Percentiles rank a stretch among this genome's conserved stretches.
Conservation (phyloP, 1,140 invertebrate species). For the Gonatopus flavifemur region DNA sequence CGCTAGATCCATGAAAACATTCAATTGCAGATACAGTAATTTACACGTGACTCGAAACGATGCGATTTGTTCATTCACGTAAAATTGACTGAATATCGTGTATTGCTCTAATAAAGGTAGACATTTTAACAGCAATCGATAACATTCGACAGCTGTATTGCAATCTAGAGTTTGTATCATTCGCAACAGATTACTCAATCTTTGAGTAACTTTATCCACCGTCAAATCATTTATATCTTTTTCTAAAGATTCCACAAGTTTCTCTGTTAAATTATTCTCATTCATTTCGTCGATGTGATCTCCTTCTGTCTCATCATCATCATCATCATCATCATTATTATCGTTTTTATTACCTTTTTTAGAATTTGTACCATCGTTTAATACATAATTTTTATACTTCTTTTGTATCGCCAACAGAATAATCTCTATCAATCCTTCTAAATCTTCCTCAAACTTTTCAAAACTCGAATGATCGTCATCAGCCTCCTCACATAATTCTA, state of each 20-base stretch:
- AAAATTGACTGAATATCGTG: slow-evolving; percentile 72
- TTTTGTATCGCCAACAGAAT: slow-evolving; percentile 70
- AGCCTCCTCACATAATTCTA: neutral
- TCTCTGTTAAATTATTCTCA: slow-evolving; percentile 57
- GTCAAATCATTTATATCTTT: slow-evolving; percentile 62
- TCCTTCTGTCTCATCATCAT: slow-evolving; percentile 49
- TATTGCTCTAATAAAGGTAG: slow-evolving; percentile 81
- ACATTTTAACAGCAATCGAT: slow-evolving; percentile 40
- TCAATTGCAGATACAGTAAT: slow-evolving; percentile 79
- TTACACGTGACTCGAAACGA: slow-evolving; percentile 79
- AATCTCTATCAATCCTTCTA: slow-evolving; percentile 63
- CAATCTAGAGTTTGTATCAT: too few relatives aligned
- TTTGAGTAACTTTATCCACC: slow-evolving; percentile 49
- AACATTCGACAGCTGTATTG: slow-evolving; percentile 4
- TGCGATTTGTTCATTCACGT: slow-evolving; percentile 74
- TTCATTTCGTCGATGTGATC: slow-evolving; percentile 50
- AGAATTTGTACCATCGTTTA: neutral
- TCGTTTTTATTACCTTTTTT: neutral
- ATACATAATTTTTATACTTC: slow-evolving; percentile 67
- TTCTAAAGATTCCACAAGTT: slow-evolving; percentile 65
- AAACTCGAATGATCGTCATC: slow-evolving; percentile 25
- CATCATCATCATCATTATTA: slow-evolving; percentile 42
- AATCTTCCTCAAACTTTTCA: slow-evolving; percentile 42
- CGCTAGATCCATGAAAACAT: slow-evolving; percentile 82
- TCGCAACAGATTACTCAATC: slow-evolving; percentile 29